Base-by-base conservation (phyloP, 2,797 vertebrate genomes). In the Microctenopoma steveboyesi region DNA sequence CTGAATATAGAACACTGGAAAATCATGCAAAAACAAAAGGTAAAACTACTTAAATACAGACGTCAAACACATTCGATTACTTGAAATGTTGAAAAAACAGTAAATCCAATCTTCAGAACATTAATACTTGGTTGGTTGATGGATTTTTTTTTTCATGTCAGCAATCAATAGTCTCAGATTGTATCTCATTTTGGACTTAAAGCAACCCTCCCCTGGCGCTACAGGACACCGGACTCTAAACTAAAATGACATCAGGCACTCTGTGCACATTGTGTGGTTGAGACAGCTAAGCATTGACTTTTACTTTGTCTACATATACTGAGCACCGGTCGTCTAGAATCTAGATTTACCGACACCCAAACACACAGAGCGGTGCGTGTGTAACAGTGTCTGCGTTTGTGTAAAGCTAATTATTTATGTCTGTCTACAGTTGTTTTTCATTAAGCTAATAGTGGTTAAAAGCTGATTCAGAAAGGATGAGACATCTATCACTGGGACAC, bases 391-490 rank as follows among this genome's bases (percentile, higher is more conserved):
- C 33, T 71, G 4, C 71, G 58, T 81, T 69, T 78, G 64, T 75
- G 75, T 69, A 77, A 62, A 39, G 15, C 65, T 63, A 73, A 84
- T 88, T 86, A 84, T 87, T 89, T 84, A 85, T 78, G 71, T 82
- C 69, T 67, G 55, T 78, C 77, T 76, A 57, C 72, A 84, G 84
- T 84, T 90, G 83, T 86, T 86, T 90, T 88, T 88, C 88, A 91
- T 91, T 92, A 88, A 66, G 74, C 82, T 90, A 91, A 92, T 89
- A 83, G 87, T 81, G 74, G 65, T 87, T 89, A 76, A 90, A 89
- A 83, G 90, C 84, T 86, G 79, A 87, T 90, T 85, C 85, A 83
- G 81, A 85, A 57, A 79, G 78, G 78, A 76, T 76, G 74, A 79
- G 58, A 67, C 76, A 86, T 90, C 76, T 74, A 88, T 89, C 83